Conservation (phyloP, 2,888 invertebrate species). For the Sminthurinus aureus region DNA sequence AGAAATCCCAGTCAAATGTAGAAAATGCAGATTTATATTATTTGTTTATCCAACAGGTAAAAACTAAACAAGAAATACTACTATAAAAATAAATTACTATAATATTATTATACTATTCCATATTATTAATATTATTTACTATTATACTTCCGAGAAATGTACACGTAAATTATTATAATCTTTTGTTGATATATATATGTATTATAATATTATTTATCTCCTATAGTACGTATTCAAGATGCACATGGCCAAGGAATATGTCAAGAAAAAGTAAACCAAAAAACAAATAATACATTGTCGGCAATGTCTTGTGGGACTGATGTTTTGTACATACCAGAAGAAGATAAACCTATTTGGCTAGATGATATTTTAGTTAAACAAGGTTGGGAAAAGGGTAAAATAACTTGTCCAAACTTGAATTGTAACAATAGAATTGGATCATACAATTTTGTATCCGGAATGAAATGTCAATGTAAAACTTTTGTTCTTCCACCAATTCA, state of each 20-base stretch:
- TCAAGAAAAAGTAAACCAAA: constrained; percentile 41
- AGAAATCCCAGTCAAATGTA: constrained; percentile 63
- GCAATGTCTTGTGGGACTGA: constrained; percentile 42
- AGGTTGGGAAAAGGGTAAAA: constrained; percentile 74
- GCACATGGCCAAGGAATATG: constrained; percentile 56
- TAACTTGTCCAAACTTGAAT: constrained; percentile 70
- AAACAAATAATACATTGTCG: neutral
- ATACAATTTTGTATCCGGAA: constrained; percentile 73
- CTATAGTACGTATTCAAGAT: constrained; percentile 54
- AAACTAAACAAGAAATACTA: neutral
- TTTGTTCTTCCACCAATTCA: constrained; percentile 71
- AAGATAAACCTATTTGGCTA: constrained; percentile 70
- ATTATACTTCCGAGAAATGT: no score
- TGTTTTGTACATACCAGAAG: constrained; percentile 68
- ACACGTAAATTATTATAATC: no score
- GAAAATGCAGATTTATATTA: constrained; percentile 66
- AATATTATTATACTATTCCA: no score
- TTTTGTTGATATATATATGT: no score
- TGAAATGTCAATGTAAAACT: constrained; percentile 70
- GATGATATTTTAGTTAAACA: constrained; percentile 66
- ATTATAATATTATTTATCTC: no score
- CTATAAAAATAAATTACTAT: constrained; percentile 12
- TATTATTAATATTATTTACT: no score
- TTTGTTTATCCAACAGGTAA: constrained; percentile 61
- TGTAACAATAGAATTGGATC: constrained; percentile 72